Evolutionary conservation across 2,888 invertebrate genomes (phyloP), one percentile per base, ranked within the genome.

Genomic region (Hemicrepidius hirtus): DNA sequence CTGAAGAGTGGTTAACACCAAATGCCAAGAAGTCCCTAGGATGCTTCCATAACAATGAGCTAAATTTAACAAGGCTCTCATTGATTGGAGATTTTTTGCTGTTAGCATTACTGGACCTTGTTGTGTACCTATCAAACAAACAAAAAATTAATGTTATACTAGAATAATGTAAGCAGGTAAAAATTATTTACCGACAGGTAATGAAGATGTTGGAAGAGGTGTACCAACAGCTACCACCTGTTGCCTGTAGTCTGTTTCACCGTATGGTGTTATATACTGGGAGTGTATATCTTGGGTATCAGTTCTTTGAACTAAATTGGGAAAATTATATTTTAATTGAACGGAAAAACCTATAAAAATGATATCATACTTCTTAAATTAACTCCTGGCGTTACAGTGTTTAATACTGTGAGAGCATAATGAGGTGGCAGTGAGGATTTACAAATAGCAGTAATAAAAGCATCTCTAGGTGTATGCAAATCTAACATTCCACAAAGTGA

Each of bases 181-280:
- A 6, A 49, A 49, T 9, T 49, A 66, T 77, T 72, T 80, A 89
- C 92, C 94, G 65, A 92, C 91, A 2, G 95, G 94, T 65, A 94
- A 87, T 3, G 94, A 91, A 1, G 95, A 92, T 5, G 95, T 95
- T 1, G 97, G 97, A 77, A 98, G 88, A 20, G 98, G 96, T 0
- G 98, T 97, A 21, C 99, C 99, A 73, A 99, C 97, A 77, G 97
- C 98, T 50, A 99, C 97, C 75, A 99, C 97, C 88, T 99, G 98
- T 83, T 96, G 97, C 28, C 95, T 88, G 85, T 93, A 94, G 86
- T 96, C 96, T 63, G 92, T 91, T 76, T 94, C 93, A n/a, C 88
- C 80, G 81, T 87, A 80, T 67, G 87, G 88, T 73, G 87, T 85
- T 41, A 88, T 86, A 76, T 88, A 89, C 76, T 89, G 88, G 65